phyloP scores from a whole-genome alignment of 2,113 vertebrate genomes.

The Equus przewalskii region DNA sequence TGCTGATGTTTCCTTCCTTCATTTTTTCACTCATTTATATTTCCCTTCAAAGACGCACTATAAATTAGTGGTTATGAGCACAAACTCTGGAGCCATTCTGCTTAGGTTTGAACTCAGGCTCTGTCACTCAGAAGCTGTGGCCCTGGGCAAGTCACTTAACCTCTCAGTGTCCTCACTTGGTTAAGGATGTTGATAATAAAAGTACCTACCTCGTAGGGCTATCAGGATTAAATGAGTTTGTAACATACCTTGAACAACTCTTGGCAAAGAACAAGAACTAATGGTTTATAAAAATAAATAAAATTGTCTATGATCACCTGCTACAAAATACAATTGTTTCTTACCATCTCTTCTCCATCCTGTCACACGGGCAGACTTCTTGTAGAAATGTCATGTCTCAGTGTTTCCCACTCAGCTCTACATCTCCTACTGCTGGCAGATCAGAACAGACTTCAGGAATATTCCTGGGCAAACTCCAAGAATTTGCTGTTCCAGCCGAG shows the following conservation, averaged over 20 bases:
- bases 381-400: background rate
- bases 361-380: background rate
- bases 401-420: background rate
- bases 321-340: background rate
- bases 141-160: background rate
- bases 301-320: background rate
- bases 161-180: background rate
- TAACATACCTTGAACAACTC: background rate
- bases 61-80: background rate
- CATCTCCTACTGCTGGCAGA: background rate
- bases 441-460: background rate
- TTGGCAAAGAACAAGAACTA: background rate
- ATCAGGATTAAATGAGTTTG: background rate
- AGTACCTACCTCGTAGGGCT: background rate
- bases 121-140: background rate
- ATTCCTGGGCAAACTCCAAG: background rate
- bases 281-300: background rate
- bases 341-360: background rate
- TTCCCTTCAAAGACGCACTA: background rate
- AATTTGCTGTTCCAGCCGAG: background rate
- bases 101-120: background rate
- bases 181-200: background rate
- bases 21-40: background rate
- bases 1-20: background rate
- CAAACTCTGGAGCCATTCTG: background rate